phyloP scores from a whole-genome alignment of 2,888 invertebrate species.

The Beris chalybata region DNA sequence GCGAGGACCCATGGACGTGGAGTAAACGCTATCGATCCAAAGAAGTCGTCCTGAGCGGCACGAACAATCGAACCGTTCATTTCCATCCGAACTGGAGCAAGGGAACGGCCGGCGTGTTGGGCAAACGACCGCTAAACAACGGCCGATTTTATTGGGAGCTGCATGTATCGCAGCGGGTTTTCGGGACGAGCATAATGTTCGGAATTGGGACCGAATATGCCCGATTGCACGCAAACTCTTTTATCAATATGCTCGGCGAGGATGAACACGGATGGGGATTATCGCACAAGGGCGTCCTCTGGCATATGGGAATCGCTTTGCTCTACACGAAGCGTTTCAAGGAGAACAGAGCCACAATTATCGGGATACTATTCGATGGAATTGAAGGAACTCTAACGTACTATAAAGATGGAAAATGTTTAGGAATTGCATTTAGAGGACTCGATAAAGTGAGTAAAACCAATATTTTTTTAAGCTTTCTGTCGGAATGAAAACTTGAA shows the following conservation, averaged over 20 bases:
- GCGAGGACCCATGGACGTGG: constrained; percentile 72
- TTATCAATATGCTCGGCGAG: constrained; percentile 72
- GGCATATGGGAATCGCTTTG: constrained; percentile 67
- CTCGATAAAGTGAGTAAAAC: constrained; percentile 57
- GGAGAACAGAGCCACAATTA: constrained; percentile 68
- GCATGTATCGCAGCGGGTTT: constrained; percentile 64
- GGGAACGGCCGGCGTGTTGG: constrained; percentile 72
- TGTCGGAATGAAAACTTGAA: neutral
- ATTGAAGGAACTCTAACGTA: constrained; percentile 69
- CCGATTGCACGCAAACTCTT: constrained; percentile 67
- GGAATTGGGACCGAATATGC: constrained; percentile 65
- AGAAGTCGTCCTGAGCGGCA: constrained; percentile 63
- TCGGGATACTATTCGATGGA: constrained; percentile 71
- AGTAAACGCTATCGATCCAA: constrained; percentile 61
- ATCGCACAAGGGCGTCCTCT: constrained; percentile 71
- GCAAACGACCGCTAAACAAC: constrained; percentile 66
- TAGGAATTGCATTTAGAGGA: constrained; percentile 72
- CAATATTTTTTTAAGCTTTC: neutral
- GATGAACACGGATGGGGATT: constrained; percentile 72
- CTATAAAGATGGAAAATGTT: constrained; percentile 68
- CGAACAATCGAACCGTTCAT: constrained; percentile 62
- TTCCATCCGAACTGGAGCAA: constrained; percentile 79
- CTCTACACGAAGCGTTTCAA: constrained; percentile 69
- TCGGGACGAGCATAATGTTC: constrained; percentile 77
- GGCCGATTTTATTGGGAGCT: constrained; percentile 70